Evolutionary conservation across 2,888 invertebrate species (phyloP), one percentile per base, ranked within the genome.

Genomic region (Leptura quadrifasciata): DNA sequence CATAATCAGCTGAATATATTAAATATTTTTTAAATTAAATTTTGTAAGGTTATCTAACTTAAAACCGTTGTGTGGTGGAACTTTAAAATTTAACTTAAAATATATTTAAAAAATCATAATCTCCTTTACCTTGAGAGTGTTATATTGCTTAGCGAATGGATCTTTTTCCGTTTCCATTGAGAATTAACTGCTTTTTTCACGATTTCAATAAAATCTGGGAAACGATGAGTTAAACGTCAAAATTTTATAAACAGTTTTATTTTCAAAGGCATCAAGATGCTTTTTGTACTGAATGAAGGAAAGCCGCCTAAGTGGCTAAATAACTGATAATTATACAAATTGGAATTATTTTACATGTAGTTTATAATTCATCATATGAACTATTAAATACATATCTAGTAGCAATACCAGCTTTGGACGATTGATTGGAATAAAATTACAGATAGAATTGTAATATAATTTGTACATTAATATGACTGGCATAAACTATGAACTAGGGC

Each of bases 101-200:
- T 20, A 21, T 57, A 57, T 6, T 20, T 3, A 20, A 47, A 15
- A 47, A 47, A 47, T 47, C 47, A 47, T 47, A 47, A 47, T 47
- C 1, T 47, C 4, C 52, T 65, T 57, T 75, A 74, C 71, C 65
- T 67, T 78, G 73, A 69, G 57, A 61, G 55, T 61, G 60, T 68
- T 71, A 77, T 75, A 81, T 83, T 78, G 82, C 81, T 82, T 82
- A 79, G 81, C 74, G 76, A 81, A 79, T 24, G 61, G 57, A 73
- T 75, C 78, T 76, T 80, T 78, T 61, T 47, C 75, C 79, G 83
- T 82, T 82, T 83, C 83, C 83, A 83, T 83, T 82, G 83, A 80
- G 70, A 78, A 77, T 52, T 57, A 15, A 20, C 31, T n/a, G 39
- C 61, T 47, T 68, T 52, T 55, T 67, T 72, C 57, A n/a, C 39